Evolutionary conservation across 1,140 invertebrate genomes (phyloP), one percentile per base, ranked within the genome.

Genomic region (Atta texana): DNA sequence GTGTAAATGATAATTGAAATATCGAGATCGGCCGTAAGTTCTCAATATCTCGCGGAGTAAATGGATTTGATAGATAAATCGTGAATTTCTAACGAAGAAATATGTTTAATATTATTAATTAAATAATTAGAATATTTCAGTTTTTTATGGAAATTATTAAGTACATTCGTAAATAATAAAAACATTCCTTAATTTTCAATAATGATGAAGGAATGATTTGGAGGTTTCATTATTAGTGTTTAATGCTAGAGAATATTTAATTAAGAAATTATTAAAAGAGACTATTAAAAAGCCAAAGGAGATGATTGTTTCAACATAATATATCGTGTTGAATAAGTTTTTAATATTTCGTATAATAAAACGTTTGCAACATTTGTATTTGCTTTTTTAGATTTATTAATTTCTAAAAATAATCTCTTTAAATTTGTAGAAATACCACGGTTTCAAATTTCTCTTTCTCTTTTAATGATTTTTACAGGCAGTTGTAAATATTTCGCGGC

Each of bases 401-500:
- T 78, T 72, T 57, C 8, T 82, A 82, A 72, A 82, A 61, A 59
- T 59, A 44, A 24, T 44, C 34, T 39, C 7, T 44, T 44, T 44
- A 44, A 44, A 44, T 12, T 44, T 44, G 10, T 44, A 44, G 8
- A 44, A 44, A 2, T 44, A 44, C 2, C 8, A 39, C 24, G 16
- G 55, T 59, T 64, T 82, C 21, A 72, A 6, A 59, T 72, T 82
- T 82, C 12, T 72, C 12, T 72, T 61, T 61, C n/a, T 55, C 31
- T 34, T 57, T 72, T 59, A 34, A 3, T 24, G 12, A 49, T 72
- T 72, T 82, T 82, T 72, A 31, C 0, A 72, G 4, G 39, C 18
- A 82, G 53, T 72, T 82, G 68, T 72, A 82, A 72, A 82, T 82
- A 82, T 82, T n/a, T 72, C 3, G 53, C 24, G 4, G 53, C 53